Evolutionary conservation across 2,113 vertebrate species (phyloP), one percentile per base, ranked within the genome.

Genomic region (Beaufortia kweichowensis): DNA sequence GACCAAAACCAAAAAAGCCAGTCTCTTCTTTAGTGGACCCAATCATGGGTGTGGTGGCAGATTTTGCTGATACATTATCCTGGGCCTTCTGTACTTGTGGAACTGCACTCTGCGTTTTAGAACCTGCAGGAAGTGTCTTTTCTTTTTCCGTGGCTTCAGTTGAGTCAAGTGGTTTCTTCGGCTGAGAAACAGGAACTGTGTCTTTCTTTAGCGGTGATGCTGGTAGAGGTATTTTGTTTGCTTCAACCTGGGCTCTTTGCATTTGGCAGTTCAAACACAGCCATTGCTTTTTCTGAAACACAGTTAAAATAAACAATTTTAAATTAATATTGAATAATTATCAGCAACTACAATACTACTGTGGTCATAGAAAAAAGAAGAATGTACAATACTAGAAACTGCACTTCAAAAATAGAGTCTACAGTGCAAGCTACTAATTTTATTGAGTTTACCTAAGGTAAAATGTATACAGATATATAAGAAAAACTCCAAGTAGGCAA

Each of bases 201-300:
- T 85, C 59, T 59, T 83, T 72, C 35, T 79, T 79, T 53, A 66
- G 72, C 21, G 73, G 35, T 77, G 67, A 50, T 48, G 62, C 24
- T 12, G 57, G 6, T 55, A 31, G 43, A 50, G 62, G 53, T 23
- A 43, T 84, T 77, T 91, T 93, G 41, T 85, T 73, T 63, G 79
- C 75, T 5, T 84, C 76, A n/a, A 84, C 83, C 14, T 90, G 85
- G 62, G 94, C 91, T 91, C 92, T 89, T 62, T 93, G 91, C 91
- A 94, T 92, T 86, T 95, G 94, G 82, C 94, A 95, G 79, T 93
- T 95, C 82, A 95, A 91, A 89, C 94, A 95, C 33, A 95, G 91
- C 94, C 94, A 95, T 77, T 95, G 93, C 12, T 89, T 92, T 62
- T 92, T 82, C 94, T 95, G 87, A 9, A 82, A 64, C 3, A 4